A percentile compares a stretch with the other conserved stretches of the same genome.
These are phyloP conservation scores for Brachionus rotundiformis DNA, from an alignment of 1,140 invertebrate genomes.

Conservation along the genomic window DNA sequence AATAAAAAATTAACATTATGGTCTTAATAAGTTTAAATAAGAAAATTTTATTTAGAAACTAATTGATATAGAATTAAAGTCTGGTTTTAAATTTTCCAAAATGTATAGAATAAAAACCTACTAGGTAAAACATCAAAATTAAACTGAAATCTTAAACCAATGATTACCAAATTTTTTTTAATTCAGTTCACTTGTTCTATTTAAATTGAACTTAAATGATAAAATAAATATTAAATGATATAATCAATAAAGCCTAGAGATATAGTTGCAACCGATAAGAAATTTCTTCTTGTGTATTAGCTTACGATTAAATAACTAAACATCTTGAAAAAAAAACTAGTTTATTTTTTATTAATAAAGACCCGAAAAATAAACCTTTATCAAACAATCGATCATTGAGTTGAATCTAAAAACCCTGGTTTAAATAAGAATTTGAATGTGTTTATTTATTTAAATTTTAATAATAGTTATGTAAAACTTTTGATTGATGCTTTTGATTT, in stretches of 20 bases:
- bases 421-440: not conserved
- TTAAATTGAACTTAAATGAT: not conserved
- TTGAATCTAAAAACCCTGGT: not conserved
- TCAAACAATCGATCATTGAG: conserved; percentile 18
- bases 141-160: not conserved
- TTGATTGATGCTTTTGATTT: not conserved
- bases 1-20: too few species aligned
- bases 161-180: not conserved
- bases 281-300: not conserved
- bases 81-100: not conserved
- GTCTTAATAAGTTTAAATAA: too few species aligned
- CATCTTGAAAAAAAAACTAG: not conserved
- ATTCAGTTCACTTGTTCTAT: not conserved
- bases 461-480: not conserved
- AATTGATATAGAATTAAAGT: too few species aligned
- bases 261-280: not conserved
- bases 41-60: too few species aligned
- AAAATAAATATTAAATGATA: not conserved
- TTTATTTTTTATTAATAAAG: too few species aligned
- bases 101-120: not conserved
- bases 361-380: not conserved
- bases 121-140: not conserved
- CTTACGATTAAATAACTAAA: not conserved
- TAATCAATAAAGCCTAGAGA: not conserved
- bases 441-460: not conserved